Evolutionary conservation across 2,888 invertebrate species (phyloP).

Genomic region (Polietes domitor): DNA sequence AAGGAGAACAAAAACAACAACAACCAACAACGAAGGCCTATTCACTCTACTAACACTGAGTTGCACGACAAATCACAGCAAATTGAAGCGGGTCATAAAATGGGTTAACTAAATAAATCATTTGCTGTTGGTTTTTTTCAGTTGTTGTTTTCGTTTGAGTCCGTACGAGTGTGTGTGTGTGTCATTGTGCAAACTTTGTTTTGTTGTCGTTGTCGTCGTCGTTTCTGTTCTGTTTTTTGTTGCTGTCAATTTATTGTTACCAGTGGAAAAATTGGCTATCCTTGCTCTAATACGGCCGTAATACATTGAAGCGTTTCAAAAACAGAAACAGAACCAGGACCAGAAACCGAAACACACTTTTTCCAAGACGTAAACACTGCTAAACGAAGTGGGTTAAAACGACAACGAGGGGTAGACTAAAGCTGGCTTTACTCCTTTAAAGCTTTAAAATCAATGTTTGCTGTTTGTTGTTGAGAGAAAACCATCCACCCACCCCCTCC

Average conservation of each 20-base stretch:
- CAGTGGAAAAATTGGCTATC: conserved; percentile 25
- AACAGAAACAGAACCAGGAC: neutral
- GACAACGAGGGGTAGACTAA: neutral
- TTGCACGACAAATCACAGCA: conserved; percentile 24
- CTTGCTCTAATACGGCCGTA: conserved; percentile 2
- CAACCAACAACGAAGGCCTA: neutral
- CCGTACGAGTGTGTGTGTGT: neutral
- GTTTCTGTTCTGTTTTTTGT: neutral
- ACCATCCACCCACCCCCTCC: too few relatives aligned
- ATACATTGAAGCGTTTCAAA: neutral
- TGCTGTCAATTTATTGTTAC: conserved; percentile 32
- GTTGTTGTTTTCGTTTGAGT: too few relatives aligned
- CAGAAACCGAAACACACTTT: neutral
- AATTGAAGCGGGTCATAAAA: conserved; percentile 35
- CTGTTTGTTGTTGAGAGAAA: too few relatives aligned
- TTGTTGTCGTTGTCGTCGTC: too few relatives aligned
- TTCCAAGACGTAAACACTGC: neutral
- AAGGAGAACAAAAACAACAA: neutral
- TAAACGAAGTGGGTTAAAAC: conserved; percentile 3
- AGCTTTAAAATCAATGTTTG: conserved; percentile 16
- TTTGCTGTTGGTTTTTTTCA: conserved; percentile 13
- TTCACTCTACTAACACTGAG: too few relatives aligned
- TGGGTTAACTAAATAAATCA: conserved; percentile 40
- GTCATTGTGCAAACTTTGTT: neutral
- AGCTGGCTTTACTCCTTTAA: neutral